phyloP scores from a whole-genome alignment of 2,113 vertebrate species.

The Microcebus tavaratra region DNA sequence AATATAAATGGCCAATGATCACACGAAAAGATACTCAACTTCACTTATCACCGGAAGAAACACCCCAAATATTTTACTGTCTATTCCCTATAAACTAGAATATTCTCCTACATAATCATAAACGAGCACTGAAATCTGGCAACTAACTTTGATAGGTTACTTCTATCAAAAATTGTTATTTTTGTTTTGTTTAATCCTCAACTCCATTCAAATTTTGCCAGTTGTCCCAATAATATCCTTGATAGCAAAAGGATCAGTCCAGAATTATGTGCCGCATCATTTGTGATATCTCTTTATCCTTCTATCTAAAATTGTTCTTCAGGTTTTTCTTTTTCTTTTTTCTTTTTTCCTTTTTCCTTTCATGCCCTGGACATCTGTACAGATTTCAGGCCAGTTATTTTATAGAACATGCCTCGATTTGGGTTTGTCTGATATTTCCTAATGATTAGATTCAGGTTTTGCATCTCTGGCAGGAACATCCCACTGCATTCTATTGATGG shows the following conservation, averaged over 20 bases:
- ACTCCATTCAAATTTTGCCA: neutral
- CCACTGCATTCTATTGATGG: neutral
- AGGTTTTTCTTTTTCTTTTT: neutral
- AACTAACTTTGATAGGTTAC: accelerated
- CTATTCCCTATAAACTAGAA: neutral
- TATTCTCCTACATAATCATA: neutral
- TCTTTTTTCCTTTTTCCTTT: neutral
- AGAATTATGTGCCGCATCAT: neutral
- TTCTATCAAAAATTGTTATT: too few relatives aligned
- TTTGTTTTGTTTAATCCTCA: neutral
- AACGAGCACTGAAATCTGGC: too few relatives aligned
- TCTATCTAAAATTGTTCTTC: neutral
- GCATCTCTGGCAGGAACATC: neutral
- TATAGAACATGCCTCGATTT: neutral
- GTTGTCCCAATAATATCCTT: neutral
- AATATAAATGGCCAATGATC: neutral
- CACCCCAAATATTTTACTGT: too few relatives aligned
- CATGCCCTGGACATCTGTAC: neutral
- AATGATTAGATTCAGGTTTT: neutral
- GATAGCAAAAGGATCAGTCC: neutral
- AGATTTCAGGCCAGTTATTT: neutral
- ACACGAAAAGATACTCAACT: neutral
- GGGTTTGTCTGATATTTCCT: neutral
- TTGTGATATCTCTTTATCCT: neutral
- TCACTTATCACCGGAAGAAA: neutral